These are phyloP conservation scores for Drosophila kambysellisi DNA, from an alignment of 2,888 invertebrate species.

Conservation along the genomic window DNA sequence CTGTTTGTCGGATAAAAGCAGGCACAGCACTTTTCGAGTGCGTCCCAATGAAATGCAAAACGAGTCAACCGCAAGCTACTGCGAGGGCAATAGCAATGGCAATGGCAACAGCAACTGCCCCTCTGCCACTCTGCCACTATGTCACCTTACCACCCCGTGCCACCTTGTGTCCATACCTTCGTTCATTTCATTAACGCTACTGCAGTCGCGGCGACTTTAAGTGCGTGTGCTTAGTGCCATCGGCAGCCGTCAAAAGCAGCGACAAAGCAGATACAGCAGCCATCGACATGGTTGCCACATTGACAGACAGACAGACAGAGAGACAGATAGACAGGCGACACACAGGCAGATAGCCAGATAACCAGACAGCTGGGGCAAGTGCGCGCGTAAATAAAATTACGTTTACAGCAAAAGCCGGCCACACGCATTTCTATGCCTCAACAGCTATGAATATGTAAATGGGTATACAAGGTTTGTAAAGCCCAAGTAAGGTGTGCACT, in stretches of 20 bases:
- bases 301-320: constrained; percentile 70
- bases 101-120: not conserved
- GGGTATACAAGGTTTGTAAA: constrained; percentile 17
- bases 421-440: constrained; percentile 60
- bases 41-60: constrained; percentile 65
- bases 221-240: constrained; percentile 77
- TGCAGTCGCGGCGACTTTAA: constrained; percentile 68
- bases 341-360: constrained; percentile 68
- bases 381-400: constrained; percentile 79
- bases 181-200: constrained; percentile 57
- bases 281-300: constrained; percentile 50
- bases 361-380: constrained; percentile 59
- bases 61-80: constrained; percentile 61
- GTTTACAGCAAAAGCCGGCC: constrained; percentile 67
- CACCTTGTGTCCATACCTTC: not conserved
- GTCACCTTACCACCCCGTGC: not conserved
- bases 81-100: constrained; percentile 9
- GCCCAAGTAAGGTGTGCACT: not conserved
- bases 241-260: constrained; percentile 75
- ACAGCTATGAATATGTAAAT: not conserved
- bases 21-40: constrained; percentile 39
- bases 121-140: not conserved
- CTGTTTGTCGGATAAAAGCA: constrained; percentile 33
- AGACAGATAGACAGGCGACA: not conserved
- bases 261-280: constrained; percentile 42